Evolutionary conservation across 2,797 vertebrate genomes (phyloP).

Genomic region (Sebastes matsubarae): DNA sequence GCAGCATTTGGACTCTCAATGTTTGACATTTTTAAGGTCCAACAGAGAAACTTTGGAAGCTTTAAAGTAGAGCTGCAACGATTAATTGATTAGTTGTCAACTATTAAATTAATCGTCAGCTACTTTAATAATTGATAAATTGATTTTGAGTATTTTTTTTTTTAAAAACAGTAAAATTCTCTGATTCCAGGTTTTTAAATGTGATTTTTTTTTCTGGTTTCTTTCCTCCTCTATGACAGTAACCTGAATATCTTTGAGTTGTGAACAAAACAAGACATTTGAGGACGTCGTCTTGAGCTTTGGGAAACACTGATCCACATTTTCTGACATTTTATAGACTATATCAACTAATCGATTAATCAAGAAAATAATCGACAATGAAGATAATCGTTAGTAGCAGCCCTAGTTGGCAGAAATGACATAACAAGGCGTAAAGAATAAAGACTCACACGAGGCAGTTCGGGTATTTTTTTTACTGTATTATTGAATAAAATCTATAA

Average conservation of each 20-base stretch:
- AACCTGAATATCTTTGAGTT: background rate
- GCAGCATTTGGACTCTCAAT: background rate
- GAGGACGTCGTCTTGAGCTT: no score
- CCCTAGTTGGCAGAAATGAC: rapidly evolving
- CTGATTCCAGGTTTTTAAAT: no score
- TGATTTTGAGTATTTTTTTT: no score
- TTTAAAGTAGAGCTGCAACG: no score
- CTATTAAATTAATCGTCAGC: no score
- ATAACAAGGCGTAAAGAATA: background rate
- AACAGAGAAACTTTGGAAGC: no score
- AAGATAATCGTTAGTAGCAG: background rate
- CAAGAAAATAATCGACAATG: background rate
- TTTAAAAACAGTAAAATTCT: no score
- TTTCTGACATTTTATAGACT: background rate
- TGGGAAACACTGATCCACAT: background rate
- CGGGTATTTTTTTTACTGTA: constrained; percentile 48
- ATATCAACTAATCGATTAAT: background rate
- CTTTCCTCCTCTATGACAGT: background rate
- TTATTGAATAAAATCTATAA: constrained; percentile 72
- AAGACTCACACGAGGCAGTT: constrained; percentile 13
- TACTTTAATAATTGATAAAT: no score
- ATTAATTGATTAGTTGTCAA: no score
- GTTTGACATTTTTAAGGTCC: no score
- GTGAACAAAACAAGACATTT: background rate
- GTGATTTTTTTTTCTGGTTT: no score